phyloP scores from a whole-genome alignment of 2,113 vertebrate species.

The Platysternon megacephalum region DNA sequence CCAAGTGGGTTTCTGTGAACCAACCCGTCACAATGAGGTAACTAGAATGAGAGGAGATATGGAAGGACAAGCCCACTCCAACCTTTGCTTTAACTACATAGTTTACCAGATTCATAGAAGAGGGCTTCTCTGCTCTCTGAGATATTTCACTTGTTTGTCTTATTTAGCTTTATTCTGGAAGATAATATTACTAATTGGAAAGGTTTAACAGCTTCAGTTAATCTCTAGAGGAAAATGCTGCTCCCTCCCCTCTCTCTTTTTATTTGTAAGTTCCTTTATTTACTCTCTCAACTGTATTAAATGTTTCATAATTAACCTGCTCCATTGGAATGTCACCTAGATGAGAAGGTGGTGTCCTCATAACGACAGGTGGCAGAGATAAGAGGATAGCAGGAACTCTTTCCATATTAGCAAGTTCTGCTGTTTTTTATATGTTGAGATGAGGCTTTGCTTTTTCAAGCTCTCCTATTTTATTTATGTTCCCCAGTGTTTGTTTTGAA shows the following conservation, averaged over 20 bases:
- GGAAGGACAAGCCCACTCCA: not conserved
- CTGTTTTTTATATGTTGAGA: not conserved
- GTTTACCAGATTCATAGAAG: not conserved
- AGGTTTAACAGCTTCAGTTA: not conserved
- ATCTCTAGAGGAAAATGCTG: not conserved
- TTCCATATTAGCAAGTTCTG: not conserved
- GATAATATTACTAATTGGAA: not conserved
- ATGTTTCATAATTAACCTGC: not conserved
- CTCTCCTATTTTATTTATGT: not conserved
- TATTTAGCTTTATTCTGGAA: not conserved
- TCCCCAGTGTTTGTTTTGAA: not conserved
- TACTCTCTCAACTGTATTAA: not conserved
- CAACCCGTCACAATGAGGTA: too few relatives aligned
- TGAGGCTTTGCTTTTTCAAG: not conserved
- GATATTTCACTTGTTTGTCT: not conserved
- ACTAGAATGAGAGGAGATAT: not conserved
- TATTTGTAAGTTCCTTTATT: not conserved
- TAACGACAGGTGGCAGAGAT: not conserved
- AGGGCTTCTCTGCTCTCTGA: not conserved
- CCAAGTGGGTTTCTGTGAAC: too few relatives aligned
- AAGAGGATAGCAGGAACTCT: not conserved
- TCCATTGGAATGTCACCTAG: not conserved
- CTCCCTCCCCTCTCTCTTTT: not conserved
- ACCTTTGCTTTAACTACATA: not conserved
- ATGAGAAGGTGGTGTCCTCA: not conserved